Conservation (phyloP, 2,797 vertebrate species). For the Triplophysa yarkandensis region DNA sequence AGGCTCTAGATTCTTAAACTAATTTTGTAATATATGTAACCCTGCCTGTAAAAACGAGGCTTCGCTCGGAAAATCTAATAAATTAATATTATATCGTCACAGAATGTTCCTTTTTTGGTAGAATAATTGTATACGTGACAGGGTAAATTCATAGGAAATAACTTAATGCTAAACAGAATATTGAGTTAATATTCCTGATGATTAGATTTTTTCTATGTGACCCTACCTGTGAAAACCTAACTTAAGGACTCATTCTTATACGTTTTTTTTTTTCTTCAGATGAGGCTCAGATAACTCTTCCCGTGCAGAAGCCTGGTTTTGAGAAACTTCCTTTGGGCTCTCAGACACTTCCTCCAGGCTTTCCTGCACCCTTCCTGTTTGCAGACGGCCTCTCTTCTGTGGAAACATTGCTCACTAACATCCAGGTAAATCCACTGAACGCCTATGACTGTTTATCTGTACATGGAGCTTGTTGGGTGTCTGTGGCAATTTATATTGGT, state of each 20-base stretch:
- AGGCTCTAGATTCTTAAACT: no score
- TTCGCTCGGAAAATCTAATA: no score
- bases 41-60: no score
- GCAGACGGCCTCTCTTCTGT: slow-evolving; percentile 89
- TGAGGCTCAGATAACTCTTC: slow-evolving; percentile 78
- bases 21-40: no score
- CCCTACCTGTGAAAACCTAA: no score
- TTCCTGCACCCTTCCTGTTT: slow-evolving; percentile 84
- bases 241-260: neutral
- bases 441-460: slow-evolving; percentile 20
- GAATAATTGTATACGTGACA: no score
- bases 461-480: neutral
- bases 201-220: no score
- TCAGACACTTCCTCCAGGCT: slow-evolving; percentile 81
- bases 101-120: no score
- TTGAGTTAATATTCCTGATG: no score
- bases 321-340: slow-evolving; percentile 83
- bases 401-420: slow-evolving; percentile 91
- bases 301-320: slow-evolving; percentile 81
- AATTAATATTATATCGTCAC: no score
- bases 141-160: no score
- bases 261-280: slow-evolving; percentile 47
- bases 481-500: slow-evolving; percentile 12
- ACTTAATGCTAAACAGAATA: no score
- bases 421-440: slow-evolving; percentile 79